These are phyloP conservation scores for Drosophila orosa DNA, from an alignment of 1,140 invertebrate genomes.

Conservation along the genomic window DNA sequence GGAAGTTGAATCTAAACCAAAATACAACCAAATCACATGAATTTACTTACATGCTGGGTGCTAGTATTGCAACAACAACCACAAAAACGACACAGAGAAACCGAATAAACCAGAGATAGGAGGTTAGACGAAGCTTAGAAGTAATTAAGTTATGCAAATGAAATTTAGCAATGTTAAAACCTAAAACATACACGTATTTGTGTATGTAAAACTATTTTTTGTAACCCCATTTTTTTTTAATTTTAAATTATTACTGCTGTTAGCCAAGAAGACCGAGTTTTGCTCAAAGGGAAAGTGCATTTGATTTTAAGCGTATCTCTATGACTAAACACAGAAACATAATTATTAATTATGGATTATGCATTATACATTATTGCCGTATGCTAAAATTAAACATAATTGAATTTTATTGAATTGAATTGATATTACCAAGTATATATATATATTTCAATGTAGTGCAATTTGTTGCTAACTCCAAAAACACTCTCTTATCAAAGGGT, in stretches of 20 bases:
- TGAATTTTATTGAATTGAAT: conserved; percentile 40
- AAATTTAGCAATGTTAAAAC: conserved; percentile 34
- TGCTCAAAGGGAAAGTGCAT: conserved; percentile 69
- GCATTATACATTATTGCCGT: neutral
- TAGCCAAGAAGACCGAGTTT: conserved; percentile 41
- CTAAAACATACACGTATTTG: neutral
- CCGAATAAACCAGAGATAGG: neutral
- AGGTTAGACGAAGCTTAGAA: neutral
- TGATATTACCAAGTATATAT: conserved; percentile 52
- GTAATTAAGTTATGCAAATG: conserved; percentile 35
- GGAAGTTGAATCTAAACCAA: conserved; percentile 33
- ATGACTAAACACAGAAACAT: conserved; percentile 13
- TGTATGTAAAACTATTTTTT: conserved; percentile 6
- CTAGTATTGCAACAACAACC: conserved; percentile 52
- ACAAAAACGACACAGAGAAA: conserved; percentile 2
- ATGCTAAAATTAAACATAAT: conserved; percentile 36
- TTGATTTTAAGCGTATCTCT: conserved; percentile 51
- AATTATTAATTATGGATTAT: conserved; percentile 17
- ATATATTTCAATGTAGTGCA: conserved; percentile 67
- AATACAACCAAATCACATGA: conserved; percentile 60
- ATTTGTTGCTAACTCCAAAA: conserved; percentile 67
- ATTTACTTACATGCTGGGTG: conserved; percentile 76
- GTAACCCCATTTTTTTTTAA: conserved; percentile 23
- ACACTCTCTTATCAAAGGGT: conserved; percentile 30
- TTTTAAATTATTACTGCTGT: conserved; percentile 13